Evolutionary conservation across 2,888 invertebrate species (phyloP), one percentile per base, ranked within the genome.

Genomic region (Leucophenga maculata): DNA sequence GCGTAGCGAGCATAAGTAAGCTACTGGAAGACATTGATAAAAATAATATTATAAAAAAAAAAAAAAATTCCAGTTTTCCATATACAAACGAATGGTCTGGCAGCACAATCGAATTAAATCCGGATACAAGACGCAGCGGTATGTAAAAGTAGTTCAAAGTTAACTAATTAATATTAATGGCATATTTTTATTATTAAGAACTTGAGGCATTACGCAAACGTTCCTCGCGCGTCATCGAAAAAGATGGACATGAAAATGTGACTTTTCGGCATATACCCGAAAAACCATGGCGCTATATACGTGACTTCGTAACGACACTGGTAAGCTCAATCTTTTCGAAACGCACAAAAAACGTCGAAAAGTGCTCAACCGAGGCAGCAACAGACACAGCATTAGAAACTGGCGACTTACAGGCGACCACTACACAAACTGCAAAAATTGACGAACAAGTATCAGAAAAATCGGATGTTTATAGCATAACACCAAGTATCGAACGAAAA

Each of bases 301-400:
- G 94, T 86, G 95, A 95, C 87, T 91, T 94, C 82, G 96, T 96
- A 89, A 96, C 95, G 31, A 96, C 95, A 0, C 90, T 98, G 82
- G 95, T 98, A 76, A 97, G 97, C 71, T 20, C 59, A 20, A 60
- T 65, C 62, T 18, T 13, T 48, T 16, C 48, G n/a, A n/a, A n/a
- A n/a, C n/a, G n/a, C n/a, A n/a, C n/a, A n/a, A n/a, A n/a, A n/a
- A n/a, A n/a, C n/a, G n/a, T n/a, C 48, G 6, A 48, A 60, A 18
- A 32, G n/a, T 22, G 16, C 11, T 16, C 48, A 48, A 13, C 20
- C 54, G 14, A 48, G 3, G 31, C 57, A 59, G 11, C 32, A 6
- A 26, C 59, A 55, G 18, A 20, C 3, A 20, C n/a, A 18, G 13
- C 46, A 62, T 4, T 46, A 13, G 11, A 44, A 18, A 50, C 16